Evolutionary conservation across 2,888 invertebrate genomes (phyloP).

Genomic region (Spicauda simplicius): DNA sequence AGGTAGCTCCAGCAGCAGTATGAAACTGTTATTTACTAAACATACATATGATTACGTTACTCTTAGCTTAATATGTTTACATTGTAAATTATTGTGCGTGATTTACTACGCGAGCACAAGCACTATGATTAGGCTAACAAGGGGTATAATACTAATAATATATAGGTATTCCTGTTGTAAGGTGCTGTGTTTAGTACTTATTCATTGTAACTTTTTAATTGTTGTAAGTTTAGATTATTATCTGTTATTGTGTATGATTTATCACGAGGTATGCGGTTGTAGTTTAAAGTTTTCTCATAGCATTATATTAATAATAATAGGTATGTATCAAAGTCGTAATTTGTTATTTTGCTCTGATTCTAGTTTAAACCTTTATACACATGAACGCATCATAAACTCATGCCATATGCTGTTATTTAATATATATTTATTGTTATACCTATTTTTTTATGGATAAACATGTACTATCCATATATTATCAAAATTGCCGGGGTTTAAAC

Average conservation of each 20-base stretch:
- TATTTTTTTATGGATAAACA: not conserved
- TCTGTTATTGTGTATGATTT: constrained; percentile 4
- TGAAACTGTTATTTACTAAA: not conserved
- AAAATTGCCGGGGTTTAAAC: constrained; percentile 23
- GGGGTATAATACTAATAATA: constrained; percentile 3
- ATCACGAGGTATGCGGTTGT: not conserved
- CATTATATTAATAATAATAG: too few species aligned
- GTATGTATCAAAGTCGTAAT: too few species aligned
- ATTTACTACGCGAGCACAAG: not conserved
- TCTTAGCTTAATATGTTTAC: constrained; percentile 1
- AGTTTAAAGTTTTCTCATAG: too few species aligned
- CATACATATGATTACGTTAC: not conserved
- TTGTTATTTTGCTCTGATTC: too few species aligned
- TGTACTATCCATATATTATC: constrained; percentile 11
- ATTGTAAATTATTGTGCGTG: not conserved
- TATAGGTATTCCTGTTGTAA: not conserved
- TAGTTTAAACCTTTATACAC: too few species aligned
- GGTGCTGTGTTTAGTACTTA: not conserved
- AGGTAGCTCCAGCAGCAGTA: too few species aligned
- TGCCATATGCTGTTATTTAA: not conserved
- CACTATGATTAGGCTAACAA: not conserved
- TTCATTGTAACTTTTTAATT: constrained; percentile 1
- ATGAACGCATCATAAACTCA: too few species aligned
- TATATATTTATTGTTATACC: not conserved
- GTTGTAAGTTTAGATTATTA: not conserved